Percentiles rank a stretch among this genome's conserved stretches.
Evolutionary conservation across 2,888 invertebrate species (phyloP).

Genomic region (Meiosimyza platycephala): DNA sequence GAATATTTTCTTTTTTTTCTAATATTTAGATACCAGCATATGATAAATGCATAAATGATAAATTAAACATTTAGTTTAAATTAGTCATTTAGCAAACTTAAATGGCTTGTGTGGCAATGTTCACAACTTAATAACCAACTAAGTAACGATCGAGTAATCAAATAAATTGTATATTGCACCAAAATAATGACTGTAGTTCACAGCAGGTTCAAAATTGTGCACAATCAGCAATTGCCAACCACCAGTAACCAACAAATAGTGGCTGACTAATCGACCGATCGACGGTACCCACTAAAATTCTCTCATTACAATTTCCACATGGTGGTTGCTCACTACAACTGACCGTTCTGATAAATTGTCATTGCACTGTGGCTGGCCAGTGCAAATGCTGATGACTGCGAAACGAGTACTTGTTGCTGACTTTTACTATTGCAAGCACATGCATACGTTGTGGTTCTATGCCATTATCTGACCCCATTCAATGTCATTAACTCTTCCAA

Average conservation of each 20-base stretch:
- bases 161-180: too few relatives aligned
- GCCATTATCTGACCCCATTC: slow-evolving; percentile 54
- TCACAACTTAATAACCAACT: not conserved
- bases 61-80: too few relatives aligned
- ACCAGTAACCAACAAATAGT: not conserved
- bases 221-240: slow-evolving; percentile 3
- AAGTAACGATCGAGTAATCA: not conserved
- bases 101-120: not conserved
- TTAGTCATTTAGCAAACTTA: too few relatives aligned
- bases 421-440: too few relatives aligned
- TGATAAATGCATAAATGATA: too few relatives aligned
- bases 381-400: not conserved
- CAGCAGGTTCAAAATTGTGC: slow-evolving; percentile 2
- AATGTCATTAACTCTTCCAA: slow-evolving; percentile 59
- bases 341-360: not conserved
- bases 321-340: not conserved
- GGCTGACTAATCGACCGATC: not conserved
- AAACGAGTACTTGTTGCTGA: too few relatives aligned
- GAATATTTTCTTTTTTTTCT: too few relatives aligned
- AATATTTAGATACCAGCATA: too few relatives aligned
- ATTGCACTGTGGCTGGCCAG: not conserved
- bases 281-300: not conserved
- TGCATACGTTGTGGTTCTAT: slow-evolving; percentile 11
- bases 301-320: slow-evolving; percentile 15
- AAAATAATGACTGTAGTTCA: not conserved